Evolutionary conservation across 2,113 vertebrate species (phyloP), one percentile per base, ranked within the genome.

Genomic region (Mesocricetus auratus): DNA sequence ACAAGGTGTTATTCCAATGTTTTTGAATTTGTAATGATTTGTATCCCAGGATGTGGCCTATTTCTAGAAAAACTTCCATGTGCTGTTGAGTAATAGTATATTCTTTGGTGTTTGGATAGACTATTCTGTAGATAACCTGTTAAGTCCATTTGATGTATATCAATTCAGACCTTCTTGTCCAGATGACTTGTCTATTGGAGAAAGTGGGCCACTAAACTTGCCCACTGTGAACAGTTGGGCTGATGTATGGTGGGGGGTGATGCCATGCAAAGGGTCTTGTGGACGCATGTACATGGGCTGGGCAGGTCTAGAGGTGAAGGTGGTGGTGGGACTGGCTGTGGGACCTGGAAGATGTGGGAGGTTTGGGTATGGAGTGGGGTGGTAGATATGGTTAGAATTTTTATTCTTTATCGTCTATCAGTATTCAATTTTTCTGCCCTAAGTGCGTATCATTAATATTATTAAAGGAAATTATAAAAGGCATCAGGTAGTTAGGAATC

Each of bases 391-490:
- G 7, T 9, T 31, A 79, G 31, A 93, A 91, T 60, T 89, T 64
- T 62, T 81, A 81, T 29, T 96, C 11, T 89, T 78, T 86, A 81
- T 31, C 68, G 82, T 81, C 69, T 77, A 58, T 86, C 47, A 73
- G 33, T 33, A 75, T 66, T 74, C 89, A 42, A 53, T 42, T 91
- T 86, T 85, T n/a, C 47, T 81, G 64, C 73, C 62, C n/a, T 56
- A 26, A 88, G 77, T 45, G 81, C 33, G 17, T 89, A 60, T 71
- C 69, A 89, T 1, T 47, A 24, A 78, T 36, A 39, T 73, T n/a
- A 81, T 69, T 75, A 79, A 68, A 73, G n/a, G 89, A 83, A 81
- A 89, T 42, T 69, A 1, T 36, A 66, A 47, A 58, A 42, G 7
- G 50, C 9, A 10, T 12, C 39, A 73, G 36, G 9, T 53, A 53